Evolutionary conservation across 2,113 vertebrate species (phyloP).

Genomic region (Sialia sialis): DNA sequence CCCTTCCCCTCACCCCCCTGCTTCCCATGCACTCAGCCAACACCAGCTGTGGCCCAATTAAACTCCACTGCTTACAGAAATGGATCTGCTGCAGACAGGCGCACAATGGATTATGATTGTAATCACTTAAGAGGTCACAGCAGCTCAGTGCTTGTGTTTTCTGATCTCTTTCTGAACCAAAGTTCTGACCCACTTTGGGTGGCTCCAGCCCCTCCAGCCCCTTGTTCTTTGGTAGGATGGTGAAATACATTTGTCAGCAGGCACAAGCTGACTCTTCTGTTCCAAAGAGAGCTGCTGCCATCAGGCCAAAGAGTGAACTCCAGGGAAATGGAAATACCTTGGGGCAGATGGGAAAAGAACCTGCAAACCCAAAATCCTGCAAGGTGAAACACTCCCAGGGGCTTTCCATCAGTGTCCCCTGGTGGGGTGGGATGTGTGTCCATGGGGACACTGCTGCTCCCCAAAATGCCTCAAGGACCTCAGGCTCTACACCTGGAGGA

Average conservation of each 20-base stretch:
- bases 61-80: constrained; percentile 50
- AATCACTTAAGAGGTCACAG: constrained; percentile 49
- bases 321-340: background rate
- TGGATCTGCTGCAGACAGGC: constrained; percentile 34
- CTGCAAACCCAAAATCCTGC: background rate
- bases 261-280: background rate
- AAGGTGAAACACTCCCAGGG: background rate
- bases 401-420: background rate
- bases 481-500: background rate
- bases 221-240: background rate
- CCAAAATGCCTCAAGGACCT: background rate
- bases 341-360: background rate
- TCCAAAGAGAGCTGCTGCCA: background rate
- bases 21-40: constrained; percentile 4
- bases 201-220: background rate
- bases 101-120: constrained; percentile 64
- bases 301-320: background rate
- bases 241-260: background rate
- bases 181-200: background rate
- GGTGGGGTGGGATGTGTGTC: fast-evolving
- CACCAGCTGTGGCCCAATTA: constrained; percentile 66
- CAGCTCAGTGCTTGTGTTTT: background rate
- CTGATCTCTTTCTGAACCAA: background rate
- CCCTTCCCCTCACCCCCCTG: background rate
- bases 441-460: background rate